A percentile compares a stretch with the other conserved stretches of the same genome.
Conservation (phyloP, 1,140 invertebrate species). For the Limonius californicus region DNA sequence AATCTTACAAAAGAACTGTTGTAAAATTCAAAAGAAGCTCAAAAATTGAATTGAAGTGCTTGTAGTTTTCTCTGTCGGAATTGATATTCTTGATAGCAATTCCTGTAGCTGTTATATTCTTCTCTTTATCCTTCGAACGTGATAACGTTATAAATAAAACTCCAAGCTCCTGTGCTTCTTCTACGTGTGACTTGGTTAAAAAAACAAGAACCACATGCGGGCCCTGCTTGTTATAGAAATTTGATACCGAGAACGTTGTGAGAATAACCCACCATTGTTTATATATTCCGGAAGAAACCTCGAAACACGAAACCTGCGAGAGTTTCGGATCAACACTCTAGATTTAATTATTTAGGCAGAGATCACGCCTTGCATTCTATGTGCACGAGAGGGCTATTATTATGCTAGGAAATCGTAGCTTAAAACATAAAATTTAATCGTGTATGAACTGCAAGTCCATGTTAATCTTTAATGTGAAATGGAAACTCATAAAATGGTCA, state of each 20-base stretch:
- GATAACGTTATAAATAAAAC: conserved; percentile 7
- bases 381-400: too few relatives aligned
- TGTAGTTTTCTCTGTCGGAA: not conserved
- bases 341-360: conserved; percentile 2
- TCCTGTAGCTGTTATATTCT: not conserved
- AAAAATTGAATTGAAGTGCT: not conserved
- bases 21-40: too few relatives aligned
- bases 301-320: not conserved
- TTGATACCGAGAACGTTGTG: not conserved
- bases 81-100: not conserved
- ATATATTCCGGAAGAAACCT: conserved; percentile 1
- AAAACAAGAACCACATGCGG: not conserved
- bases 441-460: too few relatives aligned
- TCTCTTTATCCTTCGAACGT: not conserved
- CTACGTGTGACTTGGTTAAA: not conserved
- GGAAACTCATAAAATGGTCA: too few relatives aligned
- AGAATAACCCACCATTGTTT: not conserved
- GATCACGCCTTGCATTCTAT: too few relatives aligned
- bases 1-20: not conserved
- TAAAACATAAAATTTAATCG: too few relatives aligned
- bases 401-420: too few relatives aligned
- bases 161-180: not conserved
- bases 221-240: not conserved
- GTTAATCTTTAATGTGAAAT: too few relatives aligned
- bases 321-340: not conserved